A percentile compares a stretch with the other conserved stretches of the same genome.
Evolutionary conservation across 2,888 invertebrate species (phyloP).

Genomic region (Eristalinus sepulchralis): DNA sequence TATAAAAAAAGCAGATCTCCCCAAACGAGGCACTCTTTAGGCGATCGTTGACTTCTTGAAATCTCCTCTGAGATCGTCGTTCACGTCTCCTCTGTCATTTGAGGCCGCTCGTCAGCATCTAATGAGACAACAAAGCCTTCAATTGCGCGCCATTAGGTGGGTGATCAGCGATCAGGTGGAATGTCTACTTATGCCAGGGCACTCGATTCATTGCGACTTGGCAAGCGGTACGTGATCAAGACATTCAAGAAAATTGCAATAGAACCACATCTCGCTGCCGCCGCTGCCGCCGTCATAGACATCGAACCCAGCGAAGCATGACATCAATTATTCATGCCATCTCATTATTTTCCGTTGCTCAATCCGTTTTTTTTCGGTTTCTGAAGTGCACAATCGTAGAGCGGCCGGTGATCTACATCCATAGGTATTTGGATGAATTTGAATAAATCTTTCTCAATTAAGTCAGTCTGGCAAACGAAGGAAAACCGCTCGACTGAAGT

Average conservation of each 20-base stretch:
- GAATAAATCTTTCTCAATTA: not conserved
- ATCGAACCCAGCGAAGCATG: conserved; percentile 33
- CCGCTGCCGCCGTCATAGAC: not conserved
- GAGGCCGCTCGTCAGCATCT: conserved; percentile 10
- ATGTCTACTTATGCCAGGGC: conserved; percentile 23
- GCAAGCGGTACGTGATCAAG: not conserved
- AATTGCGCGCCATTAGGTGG: conserved; percentile 9
- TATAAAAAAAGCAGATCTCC: not conserved
- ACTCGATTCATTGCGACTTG: conserved; percentile 16
- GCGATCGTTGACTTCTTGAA: conserved; percentile 46
- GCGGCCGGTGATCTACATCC: conserved; percentile 20
- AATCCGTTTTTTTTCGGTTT: not conserved
- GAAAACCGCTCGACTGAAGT: not conserved
- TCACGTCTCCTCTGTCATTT: conserved; percentile 1
- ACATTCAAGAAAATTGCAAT: not conserved
- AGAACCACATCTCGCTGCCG: conserved; percentile 10
- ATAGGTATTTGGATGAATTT: conserved; percentile 2
- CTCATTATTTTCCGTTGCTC: conserved; percentile 11
- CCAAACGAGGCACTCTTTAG: not conserved
- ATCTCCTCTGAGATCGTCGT: not conserved
- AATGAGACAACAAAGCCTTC: conserved; percentile 14
- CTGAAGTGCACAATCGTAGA: conserved; percentile 14
- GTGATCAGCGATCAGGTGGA: conserved; percentile 29
- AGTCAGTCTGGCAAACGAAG: not conserved
- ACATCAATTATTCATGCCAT: conserved; percentile 56